These are phyloP conservation scores for Brachypodius melanocephalos DNA, from an alignment of 2,113 vertebrate genomes.

Conservation along the genomic window DNA sequence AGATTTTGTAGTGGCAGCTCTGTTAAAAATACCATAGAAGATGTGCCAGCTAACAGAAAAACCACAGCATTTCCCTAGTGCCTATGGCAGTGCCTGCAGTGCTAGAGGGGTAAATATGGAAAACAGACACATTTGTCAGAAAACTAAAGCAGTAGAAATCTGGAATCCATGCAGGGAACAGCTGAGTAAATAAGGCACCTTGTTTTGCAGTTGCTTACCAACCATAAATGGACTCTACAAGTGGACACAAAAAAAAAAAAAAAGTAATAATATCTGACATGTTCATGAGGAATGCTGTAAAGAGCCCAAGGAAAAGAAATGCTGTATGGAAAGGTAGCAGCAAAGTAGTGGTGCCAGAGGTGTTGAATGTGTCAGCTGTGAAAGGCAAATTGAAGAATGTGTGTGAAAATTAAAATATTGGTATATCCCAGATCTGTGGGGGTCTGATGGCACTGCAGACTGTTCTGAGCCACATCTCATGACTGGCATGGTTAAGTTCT, in stretches of 20 bases:
- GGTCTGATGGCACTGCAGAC: neutral
- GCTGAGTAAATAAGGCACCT: slow-evolving; percentile 1
- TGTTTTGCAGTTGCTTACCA: neutral
- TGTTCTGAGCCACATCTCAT: neutral
- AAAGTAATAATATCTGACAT: neutral
- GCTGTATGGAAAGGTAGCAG: neutral
- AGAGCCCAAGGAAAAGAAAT: neutral
- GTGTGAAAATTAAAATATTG: neutral
- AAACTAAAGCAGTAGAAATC: neutral
- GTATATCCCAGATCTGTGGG: neutral
- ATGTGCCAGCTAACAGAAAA: neutral
- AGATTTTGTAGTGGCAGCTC: neutral
- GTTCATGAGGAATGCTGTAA: slow-evolving; percentile 1
- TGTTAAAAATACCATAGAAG: slow-evolving; percentile 7
- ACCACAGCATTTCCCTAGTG: neutral
- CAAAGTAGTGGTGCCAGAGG: neutral
- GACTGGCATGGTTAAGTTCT: neutral
- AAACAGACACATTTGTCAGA: neutral
- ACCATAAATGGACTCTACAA: neutral
- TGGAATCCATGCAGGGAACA: neutral
- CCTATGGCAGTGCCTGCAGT: neutral
- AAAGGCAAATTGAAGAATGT: neutral
- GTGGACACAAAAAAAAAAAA: neutral
- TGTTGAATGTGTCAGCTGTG: neutral
- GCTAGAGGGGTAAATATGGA: neutral